Percentiles rank a stretch among this genome's conserved stretches.
Conservation (phyloP, 2,113 vertebrate species). For the Zosterops japonicus region DNA sequence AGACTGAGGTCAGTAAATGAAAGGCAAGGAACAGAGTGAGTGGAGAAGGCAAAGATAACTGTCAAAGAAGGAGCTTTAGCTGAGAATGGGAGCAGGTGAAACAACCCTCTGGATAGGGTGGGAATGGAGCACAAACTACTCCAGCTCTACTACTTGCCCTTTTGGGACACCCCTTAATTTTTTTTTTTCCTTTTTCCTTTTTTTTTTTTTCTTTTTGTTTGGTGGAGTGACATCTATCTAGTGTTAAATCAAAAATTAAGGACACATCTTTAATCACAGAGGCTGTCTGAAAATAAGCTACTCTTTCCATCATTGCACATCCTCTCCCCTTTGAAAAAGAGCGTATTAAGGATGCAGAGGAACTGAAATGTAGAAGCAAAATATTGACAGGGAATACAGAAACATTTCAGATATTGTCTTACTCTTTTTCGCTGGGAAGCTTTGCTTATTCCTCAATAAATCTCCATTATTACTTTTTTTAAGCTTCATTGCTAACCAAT, state of each 20-base stretch:
- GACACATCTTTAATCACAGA: background rate
- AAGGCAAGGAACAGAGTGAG: background rate
- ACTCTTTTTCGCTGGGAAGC: background rate
- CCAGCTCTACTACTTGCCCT: background rate
- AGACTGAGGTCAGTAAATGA: background rate
- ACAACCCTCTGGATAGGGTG: background rate
- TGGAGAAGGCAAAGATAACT: background rate
- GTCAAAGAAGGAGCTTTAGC: background rate
- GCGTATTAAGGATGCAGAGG: background rate
- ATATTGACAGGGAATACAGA: background rate
- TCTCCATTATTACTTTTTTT: constrained; percentile 62
- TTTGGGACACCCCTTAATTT: background rate
- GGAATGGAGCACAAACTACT: background rate
- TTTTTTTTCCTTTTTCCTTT: too few relatives aligned
- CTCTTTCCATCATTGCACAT: background rate
- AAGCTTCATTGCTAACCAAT: constrained; percentile 55
- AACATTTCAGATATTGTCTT: constrained; percentile 17
- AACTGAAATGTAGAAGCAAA: background rate
- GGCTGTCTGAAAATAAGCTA: background rate
- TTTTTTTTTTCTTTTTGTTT: background rate
- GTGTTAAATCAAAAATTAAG: background rate
- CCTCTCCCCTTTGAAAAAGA: background rate
- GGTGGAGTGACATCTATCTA: background rate
- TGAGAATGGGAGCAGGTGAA: background rate
- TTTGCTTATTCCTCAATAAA: constrained; percentile 56